phyloP scores from a whole-genome alignment of 1,140 invertebrate genomes.

The Heliconius hermathena region DNA sequence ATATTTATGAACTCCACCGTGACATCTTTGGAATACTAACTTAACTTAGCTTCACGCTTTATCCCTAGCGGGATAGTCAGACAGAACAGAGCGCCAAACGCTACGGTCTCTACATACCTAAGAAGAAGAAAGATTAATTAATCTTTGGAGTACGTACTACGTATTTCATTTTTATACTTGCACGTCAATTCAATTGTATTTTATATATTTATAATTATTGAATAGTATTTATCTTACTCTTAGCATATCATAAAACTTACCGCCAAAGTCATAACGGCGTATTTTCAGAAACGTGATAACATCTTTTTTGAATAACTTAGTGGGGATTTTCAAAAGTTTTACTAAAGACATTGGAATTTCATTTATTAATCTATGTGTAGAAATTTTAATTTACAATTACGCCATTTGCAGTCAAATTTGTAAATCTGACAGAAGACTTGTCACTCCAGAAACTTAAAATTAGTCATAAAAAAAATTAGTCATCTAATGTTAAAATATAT shows the following conservation, averaged over 20 bases:
- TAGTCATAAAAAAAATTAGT: no score
- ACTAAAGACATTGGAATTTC: constrained; percentile 57
- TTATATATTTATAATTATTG: not conserved
- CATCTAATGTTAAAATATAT: not conserved
- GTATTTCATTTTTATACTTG: no score
- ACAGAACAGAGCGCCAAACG: no score
- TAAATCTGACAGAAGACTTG: not conserved
- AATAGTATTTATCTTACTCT: not conserved
- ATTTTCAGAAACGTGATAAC: constrained; percentile 68
- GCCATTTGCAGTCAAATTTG: constrained; percentile 30
- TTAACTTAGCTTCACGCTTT: no score
- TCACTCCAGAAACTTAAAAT: not conserved
- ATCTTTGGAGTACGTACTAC: no score
- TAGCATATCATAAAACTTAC: constrained; percentile 47
- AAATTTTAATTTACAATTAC: not conserved
- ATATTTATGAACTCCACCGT: no score
- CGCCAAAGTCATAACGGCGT: constrained; percentile 62
- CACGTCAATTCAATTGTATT: no score
- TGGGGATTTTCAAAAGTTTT: constrained; percentile 60
- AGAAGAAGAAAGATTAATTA: no score
- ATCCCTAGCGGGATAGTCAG: no score
- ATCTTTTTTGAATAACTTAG: constrained; percentile 66
- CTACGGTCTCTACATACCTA: no score
- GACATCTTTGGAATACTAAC: no score
- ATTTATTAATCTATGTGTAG: not conserved